A percentile compares a stretch with the other conserved stretches of the same genome.
Evolutionary conservation across 1,140 invertebrate species (phyloP).

Genomic region (Lepidurus packardi): DNA sequence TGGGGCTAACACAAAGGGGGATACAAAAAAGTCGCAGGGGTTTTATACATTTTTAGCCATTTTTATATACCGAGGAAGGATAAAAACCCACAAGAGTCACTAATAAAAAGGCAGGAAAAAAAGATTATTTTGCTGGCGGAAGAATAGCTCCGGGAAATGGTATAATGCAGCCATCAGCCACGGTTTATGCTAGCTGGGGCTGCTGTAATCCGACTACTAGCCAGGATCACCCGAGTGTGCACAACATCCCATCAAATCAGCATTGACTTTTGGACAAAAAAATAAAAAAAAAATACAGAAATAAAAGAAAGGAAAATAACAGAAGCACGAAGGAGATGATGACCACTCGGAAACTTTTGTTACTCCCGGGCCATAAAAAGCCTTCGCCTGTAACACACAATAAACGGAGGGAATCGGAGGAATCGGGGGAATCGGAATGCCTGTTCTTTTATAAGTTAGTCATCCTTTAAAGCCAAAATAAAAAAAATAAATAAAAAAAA

Average conservation of each 20-base stretch:
- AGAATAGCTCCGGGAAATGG: not conserved
- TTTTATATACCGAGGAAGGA: too few relatives aligned
- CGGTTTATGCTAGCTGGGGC: not conserved
- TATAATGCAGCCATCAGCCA: constrained; percentile 19
- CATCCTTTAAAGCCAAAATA: too few relatives aligned
- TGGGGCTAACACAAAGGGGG: too few relatives aligned
- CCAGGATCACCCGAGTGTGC: not conserved
- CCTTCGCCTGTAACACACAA: constrained; percentile 14
- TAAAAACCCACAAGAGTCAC: too few relatives aligned
- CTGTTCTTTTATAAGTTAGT: too few relatives aligned
- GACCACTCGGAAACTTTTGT: too few relatives aligned
- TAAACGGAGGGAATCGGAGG: not conserved
- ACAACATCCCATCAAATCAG: not conserved
- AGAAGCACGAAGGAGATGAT: not conserved
- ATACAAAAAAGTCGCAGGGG: too few relatives aligned
- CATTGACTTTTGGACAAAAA: not conserved
- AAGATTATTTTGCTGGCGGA: not conserved
- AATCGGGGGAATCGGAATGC: too few relatives aligned
- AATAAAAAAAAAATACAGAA: not conserved
- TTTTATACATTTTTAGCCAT: too few relatives aligned
- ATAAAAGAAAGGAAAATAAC: not conserved
- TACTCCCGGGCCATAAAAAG: not conserved
- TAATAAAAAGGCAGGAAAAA: too few relatives aligned
- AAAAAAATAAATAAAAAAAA: too few relatives aligned
- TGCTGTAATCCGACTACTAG: not conserved